Percentiles rank a stretch among this genome's conserved stretches.
Conservation (phyloP, 2,797 vertebrate genomes). For the Uromys caudimaculatus region DNA sequence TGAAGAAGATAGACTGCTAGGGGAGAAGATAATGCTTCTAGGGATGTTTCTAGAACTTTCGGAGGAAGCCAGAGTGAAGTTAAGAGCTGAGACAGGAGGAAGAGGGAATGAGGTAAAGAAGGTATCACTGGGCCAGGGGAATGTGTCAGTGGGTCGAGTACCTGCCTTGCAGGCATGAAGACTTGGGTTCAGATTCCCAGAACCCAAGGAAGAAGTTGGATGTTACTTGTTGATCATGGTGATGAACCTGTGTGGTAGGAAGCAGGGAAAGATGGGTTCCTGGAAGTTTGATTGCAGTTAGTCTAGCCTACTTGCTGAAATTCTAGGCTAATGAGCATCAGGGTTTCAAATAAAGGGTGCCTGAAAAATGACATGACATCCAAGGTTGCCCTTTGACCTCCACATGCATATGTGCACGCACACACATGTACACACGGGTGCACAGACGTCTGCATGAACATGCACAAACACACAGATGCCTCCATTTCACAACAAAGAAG, state of each 20-base stretch:
- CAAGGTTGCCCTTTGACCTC: background rate
- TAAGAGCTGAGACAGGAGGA: background rate
- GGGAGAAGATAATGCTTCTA: accelerated
- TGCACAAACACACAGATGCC: background rate
- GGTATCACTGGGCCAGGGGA: too few relatives aligned
- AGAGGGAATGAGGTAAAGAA: background rate
- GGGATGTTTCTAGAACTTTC: background rate
- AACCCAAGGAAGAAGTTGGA: background rate
- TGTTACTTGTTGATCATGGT: background rate
- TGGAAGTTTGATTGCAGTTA: background rate
- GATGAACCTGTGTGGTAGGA: background rate
- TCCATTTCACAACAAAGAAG: background rate
- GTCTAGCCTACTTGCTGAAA: background rate
- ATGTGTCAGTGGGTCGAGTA: background rate
- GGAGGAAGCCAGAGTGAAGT: background rate
- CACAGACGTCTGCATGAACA: too few relatives aligned
- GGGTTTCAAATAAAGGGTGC: background rate
- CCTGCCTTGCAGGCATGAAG: background rate
- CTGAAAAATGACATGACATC: background rate
- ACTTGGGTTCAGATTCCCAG: background rate
- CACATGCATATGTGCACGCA: background rate
- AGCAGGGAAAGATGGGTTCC: background rate
- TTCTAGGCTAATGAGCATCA: background rate
- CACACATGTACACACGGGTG: background rate
- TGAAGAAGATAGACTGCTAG: background rate